A percentile compares a stretch with the other conserved stretches of the same genome.
Conservation (phyloP, 2,888 invertebrate genomes). For the Marronus borbonicus region DNA sequence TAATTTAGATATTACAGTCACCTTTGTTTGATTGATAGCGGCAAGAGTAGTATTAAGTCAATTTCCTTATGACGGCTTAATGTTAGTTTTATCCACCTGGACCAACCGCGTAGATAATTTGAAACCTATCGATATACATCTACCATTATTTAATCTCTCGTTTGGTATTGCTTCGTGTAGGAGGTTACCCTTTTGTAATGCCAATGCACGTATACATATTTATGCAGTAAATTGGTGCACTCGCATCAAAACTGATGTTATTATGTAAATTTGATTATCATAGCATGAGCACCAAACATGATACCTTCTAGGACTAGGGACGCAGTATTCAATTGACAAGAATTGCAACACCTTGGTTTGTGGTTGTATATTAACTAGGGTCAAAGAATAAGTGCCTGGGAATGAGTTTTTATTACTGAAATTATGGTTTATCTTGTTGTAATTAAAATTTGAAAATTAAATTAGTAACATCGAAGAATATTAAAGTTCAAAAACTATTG, state of each 20-base stretch:
- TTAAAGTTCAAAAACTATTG: too few species aligned
- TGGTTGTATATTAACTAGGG: too few species aligned
- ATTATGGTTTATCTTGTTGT: too few species aligned
- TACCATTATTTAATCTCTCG: constrained; percentile 33
- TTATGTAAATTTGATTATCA: constrained; percentile 54
- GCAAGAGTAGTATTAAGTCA: constrained; percentile 32
- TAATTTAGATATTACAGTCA: constrained; percentile 47
- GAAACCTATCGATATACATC: constrained; percentile 39
- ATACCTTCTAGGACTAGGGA: constrained; percentile 23
- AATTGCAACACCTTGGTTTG: background rate
- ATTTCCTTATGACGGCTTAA: constrained; percentile 43
- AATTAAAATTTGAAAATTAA: too few species aligned
- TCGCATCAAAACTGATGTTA: constrained; percentile 55
- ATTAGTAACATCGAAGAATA: too few species aligned
- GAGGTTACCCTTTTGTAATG: constrained; percentile 47
- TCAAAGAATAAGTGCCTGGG: too few species aligned
- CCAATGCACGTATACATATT: constrained; percentile 51
- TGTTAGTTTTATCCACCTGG: constrained; percentile 38
- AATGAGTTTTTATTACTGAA: too few species aligned
- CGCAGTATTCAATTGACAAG: constrained; percentile 12
- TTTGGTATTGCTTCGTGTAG: constrained; percentile 14
- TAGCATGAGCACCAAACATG: constrained; percentile 41
- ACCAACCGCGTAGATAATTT: constrained; percentile 45
- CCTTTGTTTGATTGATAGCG: constrained; percentile 43
- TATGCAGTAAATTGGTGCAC: constrained; percentile 53